Percentiles rank a stretch among this genome's conserved stretches.
phyloP scores from a whole-genome alignment of 2,113 vertebrate genomes.

The Lonchura striata region DNA sequence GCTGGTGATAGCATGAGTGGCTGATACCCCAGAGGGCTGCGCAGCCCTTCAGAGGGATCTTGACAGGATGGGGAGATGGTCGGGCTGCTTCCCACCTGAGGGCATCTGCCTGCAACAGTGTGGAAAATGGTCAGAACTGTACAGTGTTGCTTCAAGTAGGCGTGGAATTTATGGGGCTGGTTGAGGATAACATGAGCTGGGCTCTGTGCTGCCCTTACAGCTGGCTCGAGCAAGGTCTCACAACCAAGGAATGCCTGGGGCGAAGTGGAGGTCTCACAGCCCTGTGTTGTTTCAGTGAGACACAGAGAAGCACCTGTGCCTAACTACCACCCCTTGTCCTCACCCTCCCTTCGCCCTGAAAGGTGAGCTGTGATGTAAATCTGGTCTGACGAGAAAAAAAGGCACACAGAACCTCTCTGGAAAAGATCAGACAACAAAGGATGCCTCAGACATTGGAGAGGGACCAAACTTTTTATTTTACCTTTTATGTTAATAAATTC shows the following conservation, averaged over 20 bases:
- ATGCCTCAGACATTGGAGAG: neutral
- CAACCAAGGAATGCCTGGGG: neutral
- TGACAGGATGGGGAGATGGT: neutral
- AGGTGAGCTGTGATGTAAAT: neutral
- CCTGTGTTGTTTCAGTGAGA: neutral
- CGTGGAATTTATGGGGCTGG: neutral
- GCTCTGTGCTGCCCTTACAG: neutral
- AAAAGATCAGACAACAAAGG: neutral
- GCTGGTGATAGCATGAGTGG: too few relatives aligned
- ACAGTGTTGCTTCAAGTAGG: neutral
- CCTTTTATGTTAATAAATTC: neutral
- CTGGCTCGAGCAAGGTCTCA: neutral
- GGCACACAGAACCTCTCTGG: neutral
- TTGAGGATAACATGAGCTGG: neutral
- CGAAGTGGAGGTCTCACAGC: fast-evolving
- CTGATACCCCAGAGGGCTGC: neutral
- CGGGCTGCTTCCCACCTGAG: neutral
- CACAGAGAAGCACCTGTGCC: neutral
- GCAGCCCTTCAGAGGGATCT: neutral
- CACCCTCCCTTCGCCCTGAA: neutral
- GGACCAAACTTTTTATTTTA: neutral
- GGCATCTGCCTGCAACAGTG: neutral
- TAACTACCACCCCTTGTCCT: neutral
- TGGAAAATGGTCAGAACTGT: neutral
- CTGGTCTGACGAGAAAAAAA: neutral